Evolutionary conservation across 2,113 vertebrate genomes (phyloP).

Genomic region (Lanius ludovicianus): DNA sequence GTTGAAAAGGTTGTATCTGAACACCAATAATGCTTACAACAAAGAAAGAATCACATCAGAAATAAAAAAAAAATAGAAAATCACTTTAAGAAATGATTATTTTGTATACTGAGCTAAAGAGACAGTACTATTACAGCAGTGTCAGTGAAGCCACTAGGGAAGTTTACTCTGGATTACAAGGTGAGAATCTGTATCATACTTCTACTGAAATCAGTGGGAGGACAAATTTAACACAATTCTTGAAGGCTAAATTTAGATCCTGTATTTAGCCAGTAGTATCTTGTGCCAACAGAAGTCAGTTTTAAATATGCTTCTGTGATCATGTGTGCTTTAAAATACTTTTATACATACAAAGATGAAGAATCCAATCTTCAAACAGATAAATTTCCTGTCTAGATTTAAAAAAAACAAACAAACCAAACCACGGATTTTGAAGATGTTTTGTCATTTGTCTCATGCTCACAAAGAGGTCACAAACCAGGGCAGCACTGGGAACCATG

Average conservation of each 20-base stretch:
- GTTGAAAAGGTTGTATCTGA: neutral
- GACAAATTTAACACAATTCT: neutral
- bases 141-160: neutral
- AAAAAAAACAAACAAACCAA: neutral
- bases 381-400: neutral
- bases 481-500: neutral
- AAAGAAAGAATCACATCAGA: neutral
- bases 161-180: neutral
- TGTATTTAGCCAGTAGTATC: neutral
- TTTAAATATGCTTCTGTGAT: neutral
- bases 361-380: neutral
- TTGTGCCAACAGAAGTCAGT: neutral
- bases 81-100: neutral
- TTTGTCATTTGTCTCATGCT: neutral
- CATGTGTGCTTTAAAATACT: neutral
- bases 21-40: neutral
- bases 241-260: neutral
- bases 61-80: neutral
- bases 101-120: neutral
- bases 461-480: neutral
- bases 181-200: neutral
- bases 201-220: neutral
- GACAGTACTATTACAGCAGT: neutral
- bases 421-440: neutral
- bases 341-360: neutral